Evolutionary conservation across 2,797 vertebrate genomes (phyloP).

Genomic region (Gymnothorax javanicus): DNA sequence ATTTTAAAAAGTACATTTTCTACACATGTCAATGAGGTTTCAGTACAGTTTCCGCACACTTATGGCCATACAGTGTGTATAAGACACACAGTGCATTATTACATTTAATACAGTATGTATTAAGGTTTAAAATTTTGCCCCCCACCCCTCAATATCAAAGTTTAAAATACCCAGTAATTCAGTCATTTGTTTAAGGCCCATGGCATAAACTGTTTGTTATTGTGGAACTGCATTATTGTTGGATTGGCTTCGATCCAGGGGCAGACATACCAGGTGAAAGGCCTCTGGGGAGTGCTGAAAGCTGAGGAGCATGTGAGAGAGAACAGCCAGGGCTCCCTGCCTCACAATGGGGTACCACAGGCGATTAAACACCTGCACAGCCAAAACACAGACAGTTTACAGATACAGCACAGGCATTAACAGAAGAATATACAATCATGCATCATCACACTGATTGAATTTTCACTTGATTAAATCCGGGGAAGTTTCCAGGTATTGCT

Average conservation of each 20-base stretch:
- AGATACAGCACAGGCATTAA: background rate
- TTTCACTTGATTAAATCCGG: background rate
- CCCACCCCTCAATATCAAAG: background rate
- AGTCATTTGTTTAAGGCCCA: background rate
- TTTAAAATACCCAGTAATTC: background rate
- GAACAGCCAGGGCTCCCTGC: slow-evolving; percentile 91
- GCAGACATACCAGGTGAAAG: slow-evolving; percentile 90
- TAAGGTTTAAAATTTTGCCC: background rate
- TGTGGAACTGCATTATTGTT: background rate
- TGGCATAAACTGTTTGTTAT: background rate
- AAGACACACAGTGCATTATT: too few relatives aligned
- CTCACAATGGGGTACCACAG: slow-evolving; percentile 97
- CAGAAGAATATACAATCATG: background rate
- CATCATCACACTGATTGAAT: background rate
- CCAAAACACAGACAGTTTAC: slow-evolving; percentile 14
- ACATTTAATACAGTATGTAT: background rate
- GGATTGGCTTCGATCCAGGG: background rate
- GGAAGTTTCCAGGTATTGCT: background rate
- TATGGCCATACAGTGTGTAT: too few relatives aligned
- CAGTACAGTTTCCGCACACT: too few relatives aligned
- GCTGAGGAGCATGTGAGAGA: slow-evolving; percentile 97
- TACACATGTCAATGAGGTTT: too few relatives aligned
- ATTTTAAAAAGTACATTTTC: too few relatives aligned
- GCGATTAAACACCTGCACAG: slow-evolving; percentile 89
- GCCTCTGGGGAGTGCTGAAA: slow-evolving; percentile 99